These are phyloP conservation scores for Gymnocypris eckloni DNA, from an alignment of 2,797 vertebrate genomes.

Conservation along the genomic window DNA sequence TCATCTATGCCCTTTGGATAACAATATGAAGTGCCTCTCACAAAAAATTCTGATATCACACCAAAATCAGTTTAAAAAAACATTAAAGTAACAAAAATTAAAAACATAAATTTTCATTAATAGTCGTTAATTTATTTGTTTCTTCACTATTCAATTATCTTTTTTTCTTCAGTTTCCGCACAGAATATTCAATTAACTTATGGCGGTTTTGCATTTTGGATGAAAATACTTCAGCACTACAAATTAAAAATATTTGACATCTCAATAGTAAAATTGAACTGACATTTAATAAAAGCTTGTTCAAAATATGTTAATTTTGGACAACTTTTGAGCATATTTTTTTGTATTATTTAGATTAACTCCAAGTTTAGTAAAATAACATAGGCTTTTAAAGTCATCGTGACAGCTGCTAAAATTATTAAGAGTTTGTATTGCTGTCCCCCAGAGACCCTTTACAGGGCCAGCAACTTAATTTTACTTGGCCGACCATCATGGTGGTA, in stretches of 20 bases:
- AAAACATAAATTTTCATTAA: not conserved
- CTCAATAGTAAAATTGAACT: not conserved
- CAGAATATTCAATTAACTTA: not conserved
- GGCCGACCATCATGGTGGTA: not conserved
- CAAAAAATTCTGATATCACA: not conserved
- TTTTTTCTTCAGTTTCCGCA: not conserved
- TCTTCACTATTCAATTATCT: not conserved
- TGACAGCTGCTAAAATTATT: not conserved
- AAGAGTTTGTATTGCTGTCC: not conserved
- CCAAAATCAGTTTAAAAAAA: not conserved
- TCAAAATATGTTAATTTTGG: slow-evolving; percentile 13
- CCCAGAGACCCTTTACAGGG: not conserved
- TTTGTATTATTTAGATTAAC: not conserved
- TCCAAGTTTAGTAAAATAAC: not conserved
- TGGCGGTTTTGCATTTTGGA: not conserved
- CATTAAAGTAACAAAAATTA: too few relatives aligned
- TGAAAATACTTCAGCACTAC: not conserved
- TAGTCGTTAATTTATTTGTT: not conserved
- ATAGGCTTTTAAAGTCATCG: not conserved
- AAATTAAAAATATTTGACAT: not conserved
- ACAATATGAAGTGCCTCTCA: not conserved
- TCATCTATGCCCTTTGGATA: not conserved
- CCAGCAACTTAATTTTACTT: slow-evolving; percentile 2
- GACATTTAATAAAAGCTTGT: slow-evolving; percentile 9
- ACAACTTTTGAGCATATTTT: not conserved